Conservation (phyloP, 2,888 invertebrate genomes). For the Oscheius sp. region DNA sequence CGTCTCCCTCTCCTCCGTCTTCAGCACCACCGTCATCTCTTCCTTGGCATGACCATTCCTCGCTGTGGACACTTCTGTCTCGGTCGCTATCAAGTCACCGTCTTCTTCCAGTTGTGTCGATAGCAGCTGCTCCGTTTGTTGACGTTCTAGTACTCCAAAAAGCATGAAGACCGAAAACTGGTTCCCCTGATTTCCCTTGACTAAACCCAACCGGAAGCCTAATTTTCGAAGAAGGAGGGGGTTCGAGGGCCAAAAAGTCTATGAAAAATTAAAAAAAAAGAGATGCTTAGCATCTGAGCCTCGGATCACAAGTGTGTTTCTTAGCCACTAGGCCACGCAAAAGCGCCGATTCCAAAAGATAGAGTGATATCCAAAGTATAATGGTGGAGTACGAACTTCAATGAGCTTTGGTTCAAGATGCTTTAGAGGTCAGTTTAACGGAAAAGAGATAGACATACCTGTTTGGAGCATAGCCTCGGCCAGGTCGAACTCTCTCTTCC, state of each 20-base stretch:
- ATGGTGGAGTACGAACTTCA: too few relatives aligned
- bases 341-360: too few relatives aligned
- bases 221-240: too few relatives aligned
- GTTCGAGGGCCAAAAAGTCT: too few relatives aligned
- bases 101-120: slow-evolving; percentile 33
- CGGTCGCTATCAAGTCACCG: neutral
- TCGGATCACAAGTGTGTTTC: too few relatives aligned
- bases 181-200: slow-evolving; percentile 5
- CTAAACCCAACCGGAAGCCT: slow-evolving; percentile 22
- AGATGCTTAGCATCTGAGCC: too few relatives aligned
- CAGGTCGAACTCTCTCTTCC: neutral
- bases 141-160: slow-evolving; percentile 30
- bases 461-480: slow-evolving; percentile 34
- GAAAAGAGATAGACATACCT: slow-evolving; percentile 27
- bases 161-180: neutral
- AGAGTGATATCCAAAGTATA: too few relatives aligned
- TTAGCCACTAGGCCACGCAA: too few relatives aligned
- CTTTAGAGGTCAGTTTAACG: too few relatives aligned
- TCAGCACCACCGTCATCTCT: slow-evolving; percentile 23
- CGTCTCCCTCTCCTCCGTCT: slow-evolving; percentile 47
- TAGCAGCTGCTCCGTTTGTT: slow-evolving; percentile 26
- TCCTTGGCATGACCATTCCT: slow-evolving; percentile 30
- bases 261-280: too few relatives aligned
- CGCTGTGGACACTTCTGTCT: neutral
- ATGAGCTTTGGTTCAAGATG: too few relatives aligned